Base-by-base conservation (phyloP, 2,113 vertebrate genomes). In the Percopsis transmontana region DNA sequence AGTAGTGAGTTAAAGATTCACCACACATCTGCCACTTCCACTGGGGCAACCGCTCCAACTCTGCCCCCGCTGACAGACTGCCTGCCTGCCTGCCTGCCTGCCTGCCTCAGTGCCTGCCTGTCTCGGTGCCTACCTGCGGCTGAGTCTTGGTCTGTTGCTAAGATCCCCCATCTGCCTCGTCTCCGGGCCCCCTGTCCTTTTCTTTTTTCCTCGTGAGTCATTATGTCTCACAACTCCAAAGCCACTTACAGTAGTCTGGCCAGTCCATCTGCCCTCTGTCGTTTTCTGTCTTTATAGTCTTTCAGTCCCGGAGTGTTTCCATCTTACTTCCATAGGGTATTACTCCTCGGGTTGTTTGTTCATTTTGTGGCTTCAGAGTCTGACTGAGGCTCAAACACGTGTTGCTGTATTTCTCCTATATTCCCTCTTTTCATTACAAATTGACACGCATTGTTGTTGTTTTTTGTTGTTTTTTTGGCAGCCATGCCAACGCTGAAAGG, bases 1-100 rank as follows among this genome's bases (percentile, higher is more conserved):
- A 78, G 87, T 85, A 83, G 84, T 81, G 86, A 84, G 91, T 90
- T 91, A 91, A 91, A 90, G 84, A 92, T 91, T 93, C 91, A 91
- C 90, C 88, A 84, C 89, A 91, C 91, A 93, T 92, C 91, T 93
- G 92, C 89, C 85, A 78, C 79, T 87, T 68, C 51, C 66, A 78
- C 72, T 40, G 39, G 62, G 71, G 66, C 76, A 24, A 80, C 76
- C 82, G 81, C 72, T 70, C 70, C 21, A 33, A 53, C 83, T 72
- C 86, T 82, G 80, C 71, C 82, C 81, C 87, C 50, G 61, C 87
- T 77, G 80, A 78, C 82, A 80, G 72, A 69, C 68, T 52, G 84
- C 73, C 73, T 63, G 69, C 51, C 68, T 55, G 69, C 42, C 70
- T 58, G 19, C 64, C 40, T 44, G 74, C 62, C 68, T 59, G 78